Conservation (phyloP, 2,797 vertebrate species). For the Chaenodraco wilsoni region DNA sequence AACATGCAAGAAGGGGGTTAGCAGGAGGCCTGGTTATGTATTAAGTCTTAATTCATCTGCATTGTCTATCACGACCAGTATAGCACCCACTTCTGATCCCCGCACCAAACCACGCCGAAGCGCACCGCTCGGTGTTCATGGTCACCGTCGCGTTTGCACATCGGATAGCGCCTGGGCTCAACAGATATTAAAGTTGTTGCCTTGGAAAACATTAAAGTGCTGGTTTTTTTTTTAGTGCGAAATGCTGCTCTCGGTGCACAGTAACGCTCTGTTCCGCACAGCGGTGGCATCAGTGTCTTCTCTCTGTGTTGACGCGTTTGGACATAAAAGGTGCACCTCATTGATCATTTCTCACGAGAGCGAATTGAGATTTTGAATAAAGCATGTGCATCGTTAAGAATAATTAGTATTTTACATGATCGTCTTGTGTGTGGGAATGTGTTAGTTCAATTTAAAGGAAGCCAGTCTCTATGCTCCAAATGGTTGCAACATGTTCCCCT, state of each 20-base stretch:
- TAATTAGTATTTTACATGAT: not conserved
- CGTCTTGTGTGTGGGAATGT: not conserved
- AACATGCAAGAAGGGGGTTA: slow-evolving; percentile 14
- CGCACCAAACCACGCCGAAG: slow-evolving; percentile 11
- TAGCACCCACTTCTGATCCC: slow-evolving; percentile 47
- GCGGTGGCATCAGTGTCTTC: slow-evolving; percentile 47
- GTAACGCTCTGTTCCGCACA: slow-evolving; percentile 17
- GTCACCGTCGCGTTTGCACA: slow-evolving; percentile 4
- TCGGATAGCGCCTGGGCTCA: slow-evolving; percentile 27
- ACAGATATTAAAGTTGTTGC: slow-evolving; percentile 65
- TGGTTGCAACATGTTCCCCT: slow-evolving; percentile 14
- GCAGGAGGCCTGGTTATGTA: slow-evolving; percentile 57
- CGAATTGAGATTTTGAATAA: slow-evolving; percentile 2
- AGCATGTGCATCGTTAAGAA: not conserved
- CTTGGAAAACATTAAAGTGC: slow-evolving; percentile 24
- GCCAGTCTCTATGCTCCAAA: slow-evolving; percentile 17
- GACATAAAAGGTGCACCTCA: slow-evolving; percentile 14
- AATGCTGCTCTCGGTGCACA: slow-evolving; percentile 7
- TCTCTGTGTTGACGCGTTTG: slow-evolving; percentile 29
- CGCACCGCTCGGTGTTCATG: slow-evolving; percentile 20
- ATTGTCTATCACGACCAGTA: slow-evolving; percentile 36
- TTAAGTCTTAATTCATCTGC: slow-evolving; percentile 66
- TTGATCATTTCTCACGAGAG: not conserved
- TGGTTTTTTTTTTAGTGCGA: slow-evolving; percentile 4
- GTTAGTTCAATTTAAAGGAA: slow-evolving; percentile 31